phyloP scores from a whole-genome alignment of 1,140 invertebrate species.

The Varroa destructor region DNA sequence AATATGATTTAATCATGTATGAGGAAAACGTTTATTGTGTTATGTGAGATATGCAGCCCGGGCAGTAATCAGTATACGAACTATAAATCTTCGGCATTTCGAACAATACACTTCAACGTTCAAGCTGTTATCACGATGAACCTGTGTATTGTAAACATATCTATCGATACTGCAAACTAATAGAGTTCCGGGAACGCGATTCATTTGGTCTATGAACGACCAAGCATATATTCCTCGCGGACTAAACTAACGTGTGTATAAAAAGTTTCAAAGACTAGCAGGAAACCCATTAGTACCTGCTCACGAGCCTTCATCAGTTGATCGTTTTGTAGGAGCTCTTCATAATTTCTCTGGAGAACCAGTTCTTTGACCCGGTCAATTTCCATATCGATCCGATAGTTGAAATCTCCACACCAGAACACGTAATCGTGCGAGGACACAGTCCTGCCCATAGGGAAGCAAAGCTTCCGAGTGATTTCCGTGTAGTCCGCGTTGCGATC shows the following conservation, averaged over 20 bases:
- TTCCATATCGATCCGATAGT: constrained; percentile 90
- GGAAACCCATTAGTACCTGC: background rate
- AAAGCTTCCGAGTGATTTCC: constrained; percentile 81
- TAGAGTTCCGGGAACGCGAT: too few relatives aligned
- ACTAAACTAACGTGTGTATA: too few relatives aligned
- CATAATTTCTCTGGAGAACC: constrained; percentile 61
- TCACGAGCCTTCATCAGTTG: constrained; percentile 55
- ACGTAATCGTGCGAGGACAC: constrained; percentile 92
- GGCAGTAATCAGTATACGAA: too few relatives aligned
- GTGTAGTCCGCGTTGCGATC: constrained; percentile 92
- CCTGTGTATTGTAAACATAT: too few relatives aligned
- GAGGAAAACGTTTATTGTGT: constrained; percentile 32
- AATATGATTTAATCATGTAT: constrained; percentile 28
- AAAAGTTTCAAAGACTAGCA: background rate
- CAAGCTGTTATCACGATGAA: too few relatives aligned
- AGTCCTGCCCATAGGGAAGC: constrained; percentile 79
- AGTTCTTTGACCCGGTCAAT: constrained; percentile 84
- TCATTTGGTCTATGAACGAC: too few relatives aligned
- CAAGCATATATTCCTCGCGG: too few relatives aligned
- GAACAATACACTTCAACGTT: too few relatives aligned
- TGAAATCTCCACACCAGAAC: constrained; percentile 99
- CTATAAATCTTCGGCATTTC: too few relatives aligned
- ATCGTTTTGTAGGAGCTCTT: constrained; percentile 66
- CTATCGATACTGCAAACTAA: too few relatives aligned
- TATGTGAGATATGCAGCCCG: background rate